Percentiles rank a stretch among this genome's conserved stretches.
Conservation (phyloP, 2,113 vertebrate species). For the Xenopus borealis region DNA sequence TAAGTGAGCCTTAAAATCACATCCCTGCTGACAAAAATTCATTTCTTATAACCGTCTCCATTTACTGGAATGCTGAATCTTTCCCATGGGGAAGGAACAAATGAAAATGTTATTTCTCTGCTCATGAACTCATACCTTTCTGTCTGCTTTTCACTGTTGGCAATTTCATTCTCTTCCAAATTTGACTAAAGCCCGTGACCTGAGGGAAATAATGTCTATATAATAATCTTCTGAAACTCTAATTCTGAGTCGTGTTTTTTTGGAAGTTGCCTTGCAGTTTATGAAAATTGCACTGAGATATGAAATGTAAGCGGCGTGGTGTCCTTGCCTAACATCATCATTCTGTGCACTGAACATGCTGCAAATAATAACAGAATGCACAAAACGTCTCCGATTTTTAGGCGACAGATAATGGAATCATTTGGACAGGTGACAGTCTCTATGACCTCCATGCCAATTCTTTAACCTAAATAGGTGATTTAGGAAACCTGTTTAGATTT, state of each 20-base stretch:
- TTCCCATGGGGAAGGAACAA: slow-evolving; percentile 95
- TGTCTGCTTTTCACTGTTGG: slow-evolving; percentile 92
- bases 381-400: slow-evolving; percentile 26
- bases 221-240: slow-evolving; percentile 94
- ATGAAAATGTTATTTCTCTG: slow-evolving; percentile 99
- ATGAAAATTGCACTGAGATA: slow-evolving; percentile 82
- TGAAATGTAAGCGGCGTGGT: slow-evolving; percentile 84
- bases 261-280: slow-evolving; percentile 79
- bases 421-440: slow-evolving; percentile 13
- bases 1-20: slow-evolving; percentile 98
- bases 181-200: slow-evolving; percentile 97
- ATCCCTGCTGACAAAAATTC: slow-evolving; percentile 91
- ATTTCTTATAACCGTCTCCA: slow-evolving; percentile 98
- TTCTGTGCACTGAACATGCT: slow-evolving; percentile 70
- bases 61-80: slow-evolving; percentile 93
- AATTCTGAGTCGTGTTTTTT: slow-evolving; percentile 85
- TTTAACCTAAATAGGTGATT: slow-evolving; percentile 21
- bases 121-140: slow-evolving; percentile 97
- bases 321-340: slow-evolving; percentile 77
- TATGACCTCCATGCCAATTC: background rate
- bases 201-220: slow-evolving; percentile 98
- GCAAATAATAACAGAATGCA: slow-evolving; percentile 60
- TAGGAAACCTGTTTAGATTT: slow-evolving; percentile 1
- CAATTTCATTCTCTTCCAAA: slow-evolving; percentile 97
- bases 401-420: background rate